Evolutionary conservation across 2,113 vertebrate genomes (phyloP).

Genomic region (Pimephales promelas): DNA sequence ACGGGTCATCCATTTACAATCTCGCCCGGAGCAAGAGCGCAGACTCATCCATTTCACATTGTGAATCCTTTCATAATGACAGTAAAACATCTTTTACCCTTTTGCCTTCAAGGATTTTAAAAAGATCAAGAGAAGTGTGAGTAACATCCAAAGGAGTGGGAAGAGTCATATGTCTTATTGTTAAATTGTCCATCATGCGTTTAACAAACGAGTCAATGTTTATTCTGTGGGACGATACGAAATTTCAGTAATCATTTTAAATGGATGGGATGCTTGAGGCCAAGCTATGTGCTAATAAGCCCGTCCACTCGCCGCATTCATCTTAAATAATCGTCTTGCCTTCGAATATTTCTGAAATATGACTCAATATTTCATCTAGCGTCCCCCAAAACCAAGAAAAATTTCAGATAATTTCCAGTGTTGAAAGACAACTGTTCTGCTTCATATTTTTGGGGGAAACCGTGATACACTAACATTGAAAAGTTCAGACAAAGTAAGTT

Average conservation of each 20-base stretch:
- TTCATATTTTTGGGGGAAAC: no score
- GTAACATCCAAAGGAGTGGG: slow-evolving; percentile 1
- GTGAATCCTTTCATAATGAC: slow-evolving; percentile 37
- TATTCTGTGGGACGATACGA: slow-evolving; percentile 46
- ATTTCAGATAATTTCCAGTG: no score
- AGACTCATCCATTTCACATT: slow-evolving; percentile 35
- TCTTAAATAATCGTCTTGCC: slow-evolving; percentile 35
- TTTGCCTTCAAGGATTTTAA: slow-evolving; percentile 32
- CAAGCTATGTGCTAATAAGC: slow-evolving; percentile 35
- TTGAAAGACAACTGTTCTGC: no score
- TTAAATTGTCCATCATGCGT: slow-evolving; percentile 23
- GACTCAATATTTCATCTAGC: neutral
- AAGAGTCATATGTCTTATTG: slow-evolving; percentile 13
- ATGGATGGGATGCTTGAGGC: slow-evolving; percentile 35
- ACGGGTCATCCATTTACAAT: slow-evolving; percentile 22
- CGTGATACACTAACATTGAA: no score
- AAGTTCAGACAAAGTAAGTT: no score
- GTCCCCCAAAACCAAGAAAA: no score
- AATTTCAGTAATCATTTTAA: slow-evolving; percentile 51
- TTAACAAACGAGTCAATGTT: slow-evolving; percentile 55
- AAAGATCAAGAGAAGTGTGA: slow-evolving; percentile 18
- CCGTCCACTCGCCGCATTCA: slow-evolving; percentile 28
- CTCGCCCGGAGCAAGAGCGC: slow-evolving; percentile 26
- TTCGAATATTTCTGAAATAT: neutral
- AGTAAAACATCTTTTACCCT: slow-evolving; percentile 36